Percentiles rank a stretch among this genome's conserved stretches.
phyloP scores from a whole-genome alignment of 2,797 vertebrate species.

The Pelodytes ibericus region DNA sequence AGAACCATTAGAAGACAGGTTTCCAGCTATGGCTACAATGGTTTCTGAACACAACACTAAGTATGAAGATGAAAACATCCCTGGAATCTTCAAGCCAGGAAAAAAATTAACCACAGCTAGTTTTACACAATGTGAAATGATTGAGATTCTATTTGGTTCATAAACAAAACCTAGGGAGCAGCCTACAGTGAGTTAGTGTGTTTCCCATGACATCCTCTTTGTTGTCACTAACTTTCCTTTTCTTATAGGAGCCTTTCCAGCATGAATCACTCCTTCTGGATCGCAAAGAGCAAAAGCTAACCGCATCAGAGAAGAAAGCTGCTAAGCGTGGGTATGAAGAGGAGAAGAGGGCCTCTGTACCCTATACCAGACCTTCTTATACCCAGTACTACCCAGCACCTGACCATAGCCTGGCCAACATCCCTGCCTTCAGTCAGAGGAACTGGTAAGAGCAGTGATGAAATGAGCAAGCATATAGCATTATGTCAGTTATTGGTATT shows the following conservation, averaged over 20 bases:
- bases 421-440: slow-evolving; percentile 93
- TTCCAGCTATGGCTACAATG: too few relatives aligned
- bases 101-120: too few relatives aligned
- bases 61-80: too few relatives aligned
- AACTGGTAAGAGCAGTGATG: slow-evolving; percentile 81
- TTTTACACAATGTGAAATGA: too few relatives aligned
- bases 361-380: slow-evolving; percentile 93
- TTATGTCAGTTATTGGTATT: background rate
- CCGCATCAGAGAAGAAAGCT: slow-evolving; percentile 97
- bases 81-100: too few relatives aligned
- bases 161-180: too few relatives aligned
- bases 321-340: slow-evolving; percentile 98
- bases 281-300: slow-evolving; percentile 95
- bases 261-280: slow-evolving; percentile 96
- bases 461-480: background rate
- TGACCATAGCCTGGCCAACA: slow-evolving; percentile 88
- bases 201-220: too few relatives aligned
- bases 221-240: too few relatives aligned
- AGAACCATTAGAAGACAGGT: too few relatives aligned
- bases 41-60: too few relatives aligned
- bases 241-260: slow-evolving; percentile 91
- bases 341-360: slow-evolving; percentile 94
- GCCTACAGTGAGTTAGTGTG: too few relatives aligned
- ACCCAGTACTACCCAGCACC: slow-evolving; percentile 95
- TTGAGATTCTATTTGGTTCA: too few relatives aligned